Evolutionary conservation across 2,797 vertebrate species (phyloP).

Genomic region (Chrosomus eos): DNA sequence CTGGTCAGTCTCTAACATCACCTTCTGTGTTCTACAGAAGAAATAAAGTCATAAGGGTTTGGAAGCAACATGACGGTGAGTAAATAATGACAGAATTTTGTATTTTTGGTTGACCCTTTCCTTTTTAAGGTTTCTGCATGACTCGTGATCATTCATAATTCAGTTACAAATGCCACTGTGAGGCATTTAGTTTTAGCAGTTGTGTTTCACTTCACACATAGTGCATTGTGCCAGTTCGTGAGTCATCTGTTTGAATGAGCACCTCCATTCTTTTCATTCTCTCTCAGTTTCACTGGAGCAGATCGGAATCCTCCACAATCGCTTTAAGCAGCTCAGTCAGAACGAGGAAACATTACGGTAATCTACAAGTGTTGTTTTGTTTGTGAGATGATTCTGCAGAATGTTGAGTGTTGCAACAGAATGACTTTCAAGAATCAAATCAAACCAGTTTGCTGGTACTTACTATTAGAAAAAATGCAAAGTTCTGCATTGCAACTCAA

Average conservation of each 20-base stretch:
- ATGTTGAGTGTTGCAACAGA: background rate
- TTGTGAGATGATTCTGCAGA: background rate
- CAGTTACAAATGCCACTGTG: background rate
- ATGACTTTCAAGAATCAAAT: slow-evolving; percentile 2
- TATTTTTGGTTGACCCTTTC: background rate
- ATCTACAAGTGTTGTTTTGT: slow-evolving; percentile 16
- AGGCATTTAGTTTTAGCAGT: background rate
- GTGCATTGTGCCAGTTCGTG: background rate
- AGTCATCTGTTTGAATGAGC: background rate
- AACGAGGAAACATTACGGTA: slow-evolving; percentile 86
- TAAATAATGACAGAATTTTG: background rate
- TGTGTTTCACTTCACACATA: background rate
- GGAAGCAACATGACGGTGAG: background rate
- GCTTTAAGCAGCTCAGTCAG: slow-evolving; percentile 91
- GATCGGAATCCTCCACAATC: slow-evolving; percentile 87
- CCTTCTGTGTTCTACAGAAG: background rate
- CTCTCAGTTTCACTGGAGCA: slow-evolving; percentile 87
- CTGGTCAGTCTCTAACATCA: background rate
- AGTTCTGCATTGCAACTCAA: too few species aligned
- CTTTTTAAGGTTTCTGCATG: background rate
- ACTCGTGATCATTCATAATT: slow-evolving; percentile 14
- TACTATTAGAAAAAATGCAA: background rate
- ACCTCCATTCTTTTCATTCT: background rate
- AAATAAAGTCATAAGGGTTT: slow-evolving; percentile 10
- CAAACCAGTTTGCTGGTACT: slow-evolving; percentile 13